Evolutionary conservation across 2,888 invertebrate genomes (phyloP).

Genomic region (Eulithis testata): DNA sequence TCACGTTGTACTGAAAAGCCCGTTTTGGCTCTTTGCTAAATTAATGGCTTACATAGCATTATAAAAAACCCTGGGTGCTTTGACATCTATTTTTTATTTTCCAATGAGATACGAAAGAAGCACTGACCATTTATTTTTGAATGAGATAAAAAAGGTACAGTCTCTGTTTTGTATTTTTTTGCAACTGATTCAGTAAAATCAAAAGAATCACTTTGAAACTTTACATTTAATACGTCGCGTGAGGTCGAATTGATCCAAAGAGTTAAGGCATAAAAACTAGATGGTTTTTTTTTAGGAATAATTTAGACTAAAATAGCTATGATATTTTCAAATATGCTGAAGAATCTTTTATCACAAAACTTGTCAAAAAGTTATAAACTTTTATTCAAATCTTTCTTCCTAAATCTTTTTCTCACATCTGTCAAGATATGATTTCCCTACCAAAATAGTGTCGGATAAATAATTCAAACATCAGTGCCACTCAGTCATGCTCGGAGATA

Average conservation of each 20-base stretch:
- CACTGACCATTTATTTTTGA: too few relatives aligned
- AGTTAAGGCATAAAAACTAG: too few relatives aligned
- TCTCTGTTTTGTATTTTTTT: too few relatives aligned
- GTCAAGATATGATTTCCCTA: constrained; percentile 31
- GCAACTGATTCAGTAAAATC: too few relatives aligned
- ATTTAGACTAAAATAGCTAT: too few relatives aligned
- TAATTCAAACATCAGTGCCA: constrained; percentile 53
- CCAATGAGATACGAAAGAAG: too few relatives aligned
- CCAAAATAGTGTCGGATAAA: constrained; percentile 47
- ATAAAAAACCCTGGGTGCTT: neutral
- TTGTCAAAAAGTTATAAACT: constrained; percentile 1
- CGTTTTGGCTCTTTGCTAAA: constrained; percentile 37
- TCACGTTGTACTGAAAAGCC: constrained; percentile 26
- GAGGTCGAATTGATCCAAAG: too few relatives aligned
- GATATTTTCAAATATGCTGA: neutral
- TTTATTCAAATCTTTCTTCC: neutral
- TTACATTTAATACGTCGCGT: too few relatives aligned
- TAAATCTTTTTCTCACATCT: constrained; percentile 6
- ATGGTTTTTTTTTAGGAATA: too few relatives aligned
- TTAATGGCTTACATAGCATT: constrained; percentile 21
- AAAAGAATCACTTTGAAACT: too few relatives aligned
- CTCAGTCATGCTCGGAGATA: constrained; percentile 52
- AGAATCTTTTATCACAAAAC: neutral
- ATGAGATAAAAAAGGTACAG: too few relatives aligned
- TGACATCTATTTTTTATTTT: too few relatives aligned